Conservation (phyloP, 2,797 vertebrate species). For the Danionella dracula region DNA sequence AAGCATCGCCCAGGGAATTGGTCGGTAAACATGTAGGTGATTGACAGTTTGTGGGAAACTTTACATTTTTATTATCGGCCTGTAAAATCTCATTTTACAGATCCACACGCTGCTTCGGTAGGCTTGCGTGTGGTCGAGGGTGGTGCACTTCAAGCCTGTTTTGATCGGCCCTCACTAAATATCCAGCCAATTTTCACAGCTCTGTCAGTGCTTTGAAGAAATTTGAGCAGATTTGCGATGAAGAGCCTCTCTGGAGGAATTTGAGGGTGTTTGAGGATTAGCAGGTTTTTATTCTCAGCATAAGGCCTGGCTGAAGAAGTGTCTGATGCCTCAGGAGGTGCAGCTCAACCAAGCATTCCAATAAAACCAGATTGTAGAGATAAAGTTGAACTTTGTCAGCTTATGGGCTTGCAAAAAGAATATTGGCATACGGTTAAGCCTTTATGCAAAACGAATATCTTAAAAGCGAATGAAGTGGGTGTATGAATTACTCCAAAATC, state of each 20-base stretch:
- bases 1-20: slow-evolving; percentile 29
- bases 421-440: slow-evolving; percentile 2
- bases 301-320: slow-evolving; percentile 35
- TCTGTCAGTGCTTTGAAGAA: slow-evolving; percentile 57
- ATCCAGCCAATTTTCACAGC: slow-evolving; percentile 37
- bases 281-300: slow-evolving; percentile 52
- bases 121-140: neutral
- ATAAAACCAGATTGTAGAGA: slow-evolving; percentile 45
- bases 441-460: neutral
- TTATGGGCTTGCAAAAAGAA: neutral
- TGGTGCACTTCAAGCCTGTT: slow-evolving; percentile 27
- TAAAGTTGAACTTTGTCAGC: slow-evolving; percentile 28
- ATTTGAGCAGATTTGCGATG: slow-evolving; percentile 52
- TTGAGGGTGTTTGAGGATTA: slow-evolving; percentile 66
- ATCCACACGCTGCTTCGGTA: slow-evolving; percentile 3
- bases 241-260: slow-evolving; percentile 51
- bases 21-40: slow-evolving; percentile 31
- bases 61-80: slow-evolving; percentile 33
- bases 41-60: slow-evolving; percentile 33
- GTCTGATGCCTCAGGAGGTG: slow-evolving; percentile 45
- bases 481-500: neutral
- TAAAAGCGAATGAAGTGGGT: neutral
- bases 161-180: slow-evolving; percentile 41
- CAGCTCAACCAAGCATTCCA: slow-evolving; percentile 36
- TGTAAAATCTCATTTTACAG: slow-evolving; percentile 27